phyloP scores from a whole-genome alignment of 2,113 vertebrate genomes.

The Meriones unguiculatus region DNA sequence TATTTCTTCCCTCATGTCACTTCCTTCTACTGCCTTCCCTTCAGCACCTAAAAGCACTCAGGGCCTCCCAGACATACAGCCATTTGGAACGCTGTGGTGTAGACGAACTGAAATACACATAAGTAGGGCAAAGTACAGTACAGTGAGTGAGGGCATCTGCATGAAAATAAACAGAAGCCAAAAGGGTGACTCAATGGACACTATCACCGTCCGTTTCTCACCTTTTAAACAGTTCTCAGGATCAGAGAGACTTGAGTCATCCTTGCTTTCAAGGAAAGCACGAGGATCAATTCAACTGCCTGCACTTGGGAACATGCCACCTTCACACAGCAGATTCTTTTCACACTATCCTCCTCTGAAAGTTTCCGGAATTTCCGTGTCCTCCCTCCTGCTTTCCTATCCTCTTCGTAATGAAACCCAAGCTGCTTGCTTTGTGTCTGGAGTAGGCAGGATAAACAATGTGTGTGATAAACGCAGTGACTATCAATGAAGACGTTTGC shows the following conservation, averaged over 20 bases:
- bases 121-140: not conserved
- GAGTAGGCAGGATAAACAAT: not conserved
- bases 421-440: constrained; percentile 15
- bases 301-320: not conserved
- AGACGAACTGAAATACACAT: constrained; percentile 7
- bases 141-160: not conserved
- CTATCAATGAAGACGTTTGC: constrained; percentile 25
- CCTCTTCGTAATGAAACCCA: not conserved
- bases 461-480: constrained; percentile 40
- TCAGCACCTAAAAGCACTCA: not conserved
- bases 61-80: not conserved
- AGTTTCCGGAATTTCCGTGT: not conserved
- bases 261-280: not conserved
- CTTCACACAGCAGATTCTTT: not conserved
- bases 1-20: not conserved
- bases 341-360: not conserved
- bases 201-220: not conserved
- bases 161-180: not conserved
- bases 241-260: not conserved
- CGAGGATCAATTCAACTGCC: not conserved
- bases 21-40: not conserved
- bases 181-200: not conserved
- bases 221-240: not conserved
- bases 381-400: not conserved
- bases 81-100: not conserved